Evolutionary conservation across 1,140 invertebrate genomes (phyloP).

Genomic region (Drosophila neocordata): DNA sequence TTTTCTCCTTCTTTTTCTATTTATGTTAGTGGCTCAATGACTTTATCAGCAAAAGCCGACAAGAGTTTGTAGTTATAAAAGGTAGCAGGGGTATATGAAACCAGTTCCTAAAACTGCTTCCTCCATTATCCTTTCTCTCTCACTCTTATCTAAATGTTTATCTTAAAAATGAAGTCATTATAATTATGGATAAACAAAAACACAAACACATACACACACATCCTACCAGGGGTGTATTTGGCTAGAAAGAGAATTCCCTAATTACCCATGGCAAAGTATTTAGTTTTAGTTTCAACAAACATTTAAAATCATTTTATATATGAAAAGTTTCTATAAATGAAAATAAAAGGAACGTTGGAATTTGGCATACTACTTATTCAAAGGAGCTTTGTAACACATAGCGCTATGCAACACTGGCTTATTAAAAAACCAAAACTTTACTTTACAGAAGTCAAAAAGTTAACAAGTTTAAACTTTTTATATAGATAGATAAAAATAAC

Average conservation of each 20-base stretch:
- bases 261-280: no score
- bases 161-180: slow-evolving; percentile 35
- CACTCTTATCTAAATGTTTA: slow-evolving; percentile 1
- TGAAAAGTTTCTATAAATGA: no score
- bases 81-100: slow-evolving; percentile 1
- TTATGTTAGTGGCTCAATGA: slow-evolving; percentile 22
- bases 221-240: background rate
- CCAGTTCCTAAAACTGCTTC: background rate
- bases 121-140: background rate
- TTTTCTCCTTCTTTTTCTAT: background rate
- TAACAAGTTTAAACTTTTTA: no score
- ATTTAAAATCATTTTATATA: background rate
- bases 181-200: slow-evolving; percentile 25
- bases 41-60: slow-evolving; percentile 40
- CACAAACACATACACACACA: background rate
- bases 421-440: no score
- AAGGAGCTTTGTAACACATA: no score
- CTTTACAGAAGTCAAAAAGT: no score
- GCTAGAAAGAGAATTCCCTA: background rate
- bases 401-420: no score
- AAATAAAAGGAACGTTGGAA: no score
- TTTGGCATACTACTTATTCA: no score
- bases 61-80: background rate
- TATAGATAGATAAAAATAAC: no score
- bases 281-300: background rate